Evolutionary conservation across 1,140 invertebrate genomes (phyloP).

Genomic region (Microplitis mediator): DNA sequence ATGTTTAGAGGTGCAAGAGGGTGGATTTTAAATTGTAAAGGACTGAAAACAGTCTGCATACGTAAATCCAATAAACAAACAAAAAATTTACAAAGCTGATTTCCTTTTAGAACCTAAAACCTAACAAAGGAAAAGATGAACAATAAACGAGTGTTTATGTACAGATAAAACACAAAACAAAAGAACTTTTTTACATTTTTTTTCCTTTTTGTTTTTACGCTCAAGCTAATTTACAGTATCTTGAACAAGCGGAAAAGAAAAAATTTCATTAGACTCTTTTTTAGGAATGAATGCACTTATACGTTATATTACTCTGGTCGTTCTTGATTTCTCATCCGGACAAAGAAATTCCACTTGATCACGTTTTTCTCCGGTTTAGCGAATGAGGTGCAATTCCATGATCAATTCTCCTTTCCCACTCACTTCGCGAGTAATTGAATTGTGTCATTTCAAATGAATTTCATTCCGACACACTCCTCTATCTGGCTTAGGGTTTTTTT

Average conservation of each 20-base stretch:
- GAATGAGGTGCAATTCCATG: conserved; percentile 12
- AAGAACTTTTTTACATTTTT: too few relatives aligned
- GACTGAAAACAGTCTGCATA: too few relatives aligned
- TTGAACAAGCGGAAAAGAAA: not conserved
- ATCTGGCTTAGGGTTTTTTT: not conserved
- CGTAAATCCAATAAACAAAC: too few relatives aligned
- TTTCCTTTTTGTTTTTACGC: too few relatives aligned
- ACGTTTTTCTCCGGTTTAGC: conserved; percentile 7
- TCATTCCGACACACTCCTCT: not conserved
- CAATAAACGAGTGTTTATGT: too few relatives aligned
- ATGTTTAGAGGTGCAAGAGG: too few relatives aligned
- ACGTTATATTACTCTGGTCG: not conserved
- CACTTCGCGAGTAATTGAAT: conserved; percentile 5
- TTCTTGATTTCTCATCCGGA: not conserved
- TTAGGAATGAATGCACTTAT: not conserved
- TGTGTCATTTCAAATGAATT: conserved; percentile 8
- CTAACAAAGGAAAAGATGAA: too few relatives aligned
- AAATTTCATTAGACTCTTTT: not conserved
- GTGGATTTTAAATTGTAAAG: too few relatives aligned
- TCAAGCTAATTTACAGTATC: not conserved
- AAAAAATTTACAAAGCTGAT: too few relatives aligned
- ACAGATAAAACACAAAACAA: too few relatives aligned
- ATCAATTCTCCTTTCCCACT: conserved; percentile 4
- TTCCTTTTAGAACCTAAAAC: too few relatives aligned
- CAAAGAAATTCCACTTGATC: conserved; percentile 10